These are phyloP conservation scores for Apantesis nais DNA, from an alignment of 2,888 invertebrate species.

Conservation along the genomic window DNA sequence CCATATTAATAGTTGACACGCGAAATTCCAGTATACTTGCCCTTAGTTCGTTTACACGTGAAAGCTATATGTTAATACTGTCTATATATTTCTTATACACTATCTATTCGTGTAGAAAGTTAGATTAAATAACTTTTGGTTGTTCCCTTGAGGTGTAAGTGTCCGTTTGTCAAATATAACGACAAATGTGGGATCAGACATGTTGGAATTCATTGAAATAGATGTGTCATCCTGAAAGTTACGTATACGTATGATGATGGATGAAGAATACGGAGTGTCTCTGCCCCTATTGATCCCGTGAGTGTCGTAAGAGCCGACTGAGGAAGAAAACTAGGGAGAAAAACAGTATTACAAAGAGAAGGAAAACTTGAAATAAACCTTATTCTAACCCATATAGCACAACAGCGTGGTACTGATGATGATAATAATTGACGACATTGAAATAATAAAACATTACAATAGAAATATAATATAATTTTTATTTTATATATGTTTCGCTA, in stretches of 20 bases:
- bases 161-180: not conserved
- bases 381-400: too few species aligned
- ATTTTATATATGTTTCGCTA: not conserved
- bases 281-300: too few species aligned
- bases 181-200: not conserved
- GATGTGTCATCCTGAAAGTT: not conserved
- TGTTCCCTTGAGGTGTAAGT: not conserved
- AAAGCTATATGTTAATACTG: not conserved
- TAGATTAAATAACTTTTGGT: not conserved
- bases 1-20: slow-evolving; percentile 57
- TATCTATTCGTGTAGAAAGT: not conserved
- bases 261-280: too few species aligned
- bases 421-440: too few species aligned
- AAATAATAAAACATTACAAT: too few species aligned
- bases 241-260: too few species aligned
- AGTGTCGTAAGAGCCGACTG: too few species aligned
- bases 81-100: not conserved
- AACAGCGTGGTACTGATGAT: too few species aligned
- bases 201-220: not conserved
- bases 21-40: slow-evolving; percentile 42
- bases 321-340: too few species aligned
- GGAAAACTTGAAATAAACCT: too few species aligned
- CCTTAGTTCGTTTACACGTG: slow-evolving; percentile 44
- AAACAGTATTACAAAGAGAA: too few species aligned
- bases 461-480: too few species aligned